Evolutionary conservation across 1,140 invertebrate genomes (phyloP).

Genomic region (Drosophila nikananu): DNA sequence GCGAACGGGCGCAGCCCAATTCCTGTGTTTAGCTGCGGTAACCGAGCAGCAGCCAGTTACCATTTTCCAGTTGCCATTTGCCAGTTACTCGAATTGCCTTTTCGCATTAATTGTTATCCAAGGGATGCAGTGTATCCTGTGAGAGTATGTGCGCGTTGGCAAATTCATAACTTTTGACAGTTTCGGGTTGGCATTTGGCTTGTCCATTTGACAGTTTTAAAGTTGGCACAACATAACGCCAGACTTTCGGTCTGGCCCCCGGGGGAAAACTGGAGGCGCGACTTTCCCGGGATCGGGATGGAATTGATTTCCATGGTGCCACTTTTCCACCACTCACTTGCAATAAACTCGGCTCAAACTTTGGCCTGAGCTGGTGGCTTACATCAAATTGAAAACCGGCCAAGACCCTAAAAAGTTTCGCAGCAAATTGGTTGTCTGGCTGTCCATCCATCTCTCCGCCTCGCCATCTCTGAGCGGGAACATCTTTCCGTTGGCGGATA

Average conservation of each 20-base stretch:
- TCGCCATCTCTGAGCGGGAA: neutral
- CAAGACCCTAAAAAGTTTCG: conserved; percentile 51
- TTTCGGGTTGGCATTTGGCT: conserved; percentile 58
- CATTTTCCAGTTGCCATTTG: conserved; percentile 23
- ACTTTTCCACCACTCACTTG: conserved; percentile 12
- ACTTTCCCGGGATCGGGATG: conserved; percentile 7
- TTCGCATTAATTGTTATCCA: conserved; percentile 57
- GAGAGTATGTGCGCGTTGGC: conserved; percentile 11
- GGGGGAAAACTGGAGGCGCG: conserved; percentile 20
- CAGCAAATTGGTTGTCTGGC: conserved; percentile 51
- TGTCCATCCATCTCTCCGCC: conserved; percentile 17
- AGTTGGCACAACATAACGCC: conserved; percentile 39
- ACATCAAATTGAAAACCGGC: conserved; percentile 59
- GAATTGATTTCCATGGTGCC: conserved; percentile 47
- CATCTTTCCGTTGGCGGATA: conserved; percentile 10
- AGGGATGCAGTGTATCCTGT: conserved; percentile 7
- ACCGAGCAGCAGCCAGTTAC: conserved; percentile 26
- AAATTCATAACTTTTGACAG: conserved; percentile 70
- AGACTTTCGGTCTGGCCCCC: conserved; percentile 25
- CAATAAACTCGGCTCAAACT: conserved; percentile 46
- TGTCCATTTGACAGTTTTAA: conserved; percentile 68
- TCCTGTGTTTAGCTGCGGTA: conserved; percentile 47
- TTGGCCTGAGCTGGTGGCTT: conserved; percentile 28
- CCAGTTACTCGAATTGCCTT: conserved; percentile 41
- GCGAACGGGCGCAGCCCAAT: conserved; percentile 18